phyloP scores from a whole-genome alignment of 2,888 invertebrate species.

The Acanthoscelides obtectus region DNA sequence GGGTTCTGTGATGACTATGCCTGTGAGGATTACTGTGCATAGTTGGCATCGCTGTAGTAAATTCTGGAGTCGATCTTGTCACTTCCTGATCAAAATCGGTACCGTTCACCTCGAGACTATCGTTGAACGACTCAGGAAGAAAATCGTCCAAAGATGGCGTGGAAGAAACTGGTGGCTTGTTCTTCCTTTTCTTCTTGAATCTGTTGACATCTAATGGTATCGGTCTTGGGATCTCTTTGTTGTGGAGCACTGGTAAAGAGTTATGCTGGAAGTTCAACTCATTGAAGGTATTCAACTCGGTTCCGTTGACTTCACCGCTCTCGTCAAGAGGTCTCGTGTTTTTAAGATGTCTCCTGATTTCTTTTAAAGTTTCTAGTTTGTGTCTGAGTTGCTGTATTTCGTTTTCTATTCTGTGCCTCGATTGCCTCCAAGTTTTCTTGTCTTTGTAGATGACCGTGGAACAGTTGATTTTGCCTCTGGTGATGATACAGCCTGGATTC shows the following conservation, averaged over 20 bases:
- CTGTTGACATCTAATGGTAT: constrained; percentile 12
- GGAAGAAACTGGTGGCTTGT: constrained; percentile 11
- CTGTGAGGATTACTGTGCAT: constrained; percentile 33
- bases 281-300: constrained; percentile 25
- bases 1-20: constrained; percentile 37
- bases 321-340: constrained; percentile 57
- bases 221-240: constrained; percentile 13
- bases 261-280: constrained; percentile 21
- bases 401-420: constrained; percentile 77
- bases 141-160: background rate
- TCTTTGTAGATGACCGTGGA: constrained; percentile 79
- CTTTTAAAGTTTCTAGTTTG: constrained; percentile 81
- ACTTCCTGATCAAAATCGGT: background rate
- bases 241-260: constrained; percentile 11
- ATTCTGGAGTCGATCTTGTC: constrained; percentile 5
- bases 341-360: constrained; percentile 79
- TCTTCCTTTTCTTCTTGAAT: constrained; percentile 18
- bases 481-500: constrained; percentile 66
- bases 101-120: constrained; percentile 4
- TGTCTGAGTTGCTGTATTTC: constrained; percentile 79
- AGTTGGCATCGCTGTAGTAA: constrained; percentile 22
- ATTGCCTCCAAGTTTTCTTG: constrained; percentile 78
- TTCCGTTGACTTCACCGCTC: constrained; percentile 18
- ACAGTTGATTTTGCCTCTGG: constrained; percentile 74
- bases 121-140: background rate